A percentile compares a stretch with the other conserved stretches of the same genome.
These are phyloP conservation scores for Drosophila busckii DNA, from an alignment of 1,140 invertebrate species.

Conservation along the genomic window DNA sequence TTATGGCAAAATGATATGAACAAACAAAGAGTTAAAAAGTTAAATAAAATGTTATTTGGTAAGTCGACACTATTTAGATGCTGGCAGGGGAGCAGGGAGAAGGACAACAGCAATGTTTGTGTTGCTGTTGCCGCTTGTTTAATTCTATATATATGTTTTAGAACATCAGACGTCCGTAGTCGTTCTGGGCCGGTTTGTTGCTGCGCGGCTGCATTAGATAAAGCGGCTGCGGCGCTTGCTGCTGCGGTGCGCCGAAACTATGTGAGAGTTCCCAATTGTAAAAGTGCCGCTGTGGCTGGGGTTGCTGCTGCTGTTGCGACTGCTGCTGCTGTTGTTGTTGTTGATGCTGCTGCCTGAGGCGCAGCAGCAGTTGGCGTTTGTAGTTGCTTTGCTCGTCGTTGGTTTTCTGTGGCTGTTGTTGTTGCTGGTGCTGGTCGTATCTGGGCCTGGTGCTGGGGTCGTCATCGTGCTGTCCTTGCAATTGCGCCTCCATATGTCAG, in stretches of 20 bases:
- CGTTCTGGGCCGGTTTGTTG: slow-evolving; percentile 58
- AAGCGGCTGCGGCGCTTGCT: slow-evolving; percentile 37
- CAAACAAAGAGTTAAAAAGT: slow-evolving; percentile 29
- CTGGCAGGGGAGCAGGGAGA: slow-evolving; percentile 2
- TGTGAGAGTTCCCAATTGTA: slow-evolving; percentile 68
- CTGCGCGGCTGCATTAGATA: slow-evolving; percentile 55
- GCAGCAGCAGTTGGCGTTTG: slow-evolving; percentile 53
- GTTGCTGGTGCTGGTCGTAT: slow-evolving; percentile 47
- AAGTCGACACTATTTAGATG: neutral
- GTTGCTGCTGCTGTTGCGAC: slow-evolving; percentile 32
- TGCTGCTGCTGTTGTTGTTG: slow-evolving; percentile 41
- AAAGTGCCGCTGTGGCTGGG: slow-evolving; percentile 56
- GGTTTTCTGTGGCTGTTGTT: slow-evolving; percentile 1
- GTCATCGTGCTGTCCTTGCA: slow-evolving; percentile 74
- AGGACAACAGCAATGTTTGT: slow-evolving; percentile 3
- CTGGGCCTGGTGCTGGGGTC: slow-evolving; percentile 66
- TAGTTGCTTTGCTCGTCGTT: slow-evolving; percentile 29
- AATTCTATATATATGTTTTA: slow-evolving; percentile 22
- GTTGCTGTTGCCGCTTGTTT: neutral
- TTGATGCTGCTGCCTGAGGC: slow-evolving; percentile 44
- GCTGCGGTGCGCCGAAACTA: slow-evolving; percentile 57
- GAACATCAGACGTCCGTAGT: slow-evolving; percentile 67
- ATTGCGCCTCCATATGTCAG: slow-evolving; percentile 79
- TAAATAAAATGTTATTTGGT: slow-evolving; percentile 22
- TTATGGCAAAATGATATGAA: slow-evolving; percentile 64